A percentile compares a stretch with the other conserved stretches of the same genome.
Conservation (phyloP, 2,797 vertebrate genomes). For the Carapus acus region DNA sequence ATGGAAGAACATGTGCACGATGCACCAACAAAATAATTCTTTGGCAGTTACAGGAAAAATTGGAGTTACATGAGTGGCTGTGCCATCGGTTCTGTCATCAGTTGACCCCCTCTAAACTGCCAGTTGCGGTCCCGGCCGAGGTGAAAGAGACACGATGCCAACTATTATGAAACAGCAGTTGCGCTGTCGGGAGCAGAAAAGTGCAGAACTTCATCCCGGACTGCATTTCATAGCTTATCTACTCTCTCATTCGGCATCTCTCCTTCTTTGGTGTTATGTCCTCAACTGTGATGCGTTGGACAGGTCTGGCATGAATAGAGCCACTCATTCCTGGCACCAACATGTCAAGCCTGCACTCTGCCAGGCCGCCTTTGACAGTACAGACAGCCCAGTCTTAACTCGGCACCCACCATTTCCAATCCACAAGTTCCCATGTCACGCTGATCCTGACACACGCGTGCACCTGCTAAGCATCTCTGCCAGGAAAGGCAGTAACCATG, state of each 20-base stretch:
- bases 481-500: conserved; percentile 69
- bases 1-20: no score
- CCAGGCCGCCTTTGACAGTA: conserved; percentile 63
- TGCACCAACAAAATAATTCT: no score
- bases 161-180: neutral
- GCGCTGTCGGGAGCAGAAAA: conserved; percentile 8
- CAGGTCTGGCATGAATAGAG: conserved; percentile 61
- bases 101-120: no score
- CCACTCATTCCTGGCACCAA: conserved; percentile 62
- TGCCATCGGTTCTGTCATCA: no score
- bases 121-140: no score
- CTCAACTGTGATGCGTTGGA: conserved; percentile 52
- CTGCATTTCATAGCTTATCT: conserved; percentile 24
- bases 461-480: conserved; percentile 72
- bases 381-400: conserved; percentile 70
- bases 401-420: conserved; percentile 62
- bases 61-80: no score
- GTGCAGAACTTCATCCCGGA: conserved; percentile 1
- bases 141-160: no score
- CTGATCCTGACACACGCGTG: conserved; percentile 66
- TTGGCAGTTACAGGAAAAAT: no score
- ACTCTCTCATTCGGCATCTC: conserved; percentile 15
- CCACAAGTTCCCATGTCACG: conserved; percentile 70
- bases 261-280: conserved; percentile 39
- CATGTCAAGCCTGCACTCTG: conserved; percentile 56